Base-by-base conservation (phyloP, 2,797 vertebrate species). In the Acridotheres tristis region DNA sequence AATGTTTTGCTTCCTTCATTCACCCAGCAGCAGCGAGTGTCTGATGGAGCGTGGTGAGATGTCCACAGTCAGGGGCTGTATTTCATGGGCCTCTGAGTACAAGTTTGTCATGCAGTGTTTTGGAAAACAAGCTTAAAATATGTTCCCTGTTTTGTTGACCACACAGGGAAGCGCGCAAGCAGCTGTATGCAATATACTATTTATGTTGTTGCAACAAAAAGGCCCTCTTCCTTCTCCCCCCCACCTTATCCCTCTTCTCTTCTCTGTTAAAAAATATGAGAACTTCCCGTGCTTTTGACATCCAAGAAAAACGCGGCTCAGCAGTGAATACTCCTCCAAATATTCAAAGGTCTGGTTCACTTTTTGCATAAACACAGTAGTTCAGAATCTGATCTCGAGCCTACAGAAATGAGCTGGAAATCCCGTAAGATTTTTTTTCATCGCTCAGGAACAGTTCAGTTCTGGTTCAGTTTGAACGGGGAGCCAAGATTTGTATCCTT, bases 101-200 rank as follows among this genome's bases (percentile, higher is more conserved):
- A n/a, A 66, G 87, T 58, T 95, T 93, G 94, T 94, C 89, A 92
- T 79, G 50, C 93, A 90, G 55, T 80, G 88, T 93, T 96, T 96
- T 94, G 94, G 93, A 96, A 95, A 94, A 93, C 90, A 95, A 92
- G 89, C 94, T 80, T 91, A 72, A 94, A 94, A 92, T 97, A 89
- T 76, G 93, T 96, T 95, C 97, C 95, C 89, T 90, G 90, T 96
- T 94, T 61, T 90, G 45, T 93, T 98, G 97, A 95, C 97, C 97
- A 89, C 96, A 94, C 96, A 95, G 96, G 96, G 96, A 96, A 97
- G 85, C 68, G 7, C 8, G 5, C 68, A 89, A 63, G 89, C 94
- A 93, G 95, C 94, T 94, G 91, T 86, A 54, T 79, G 88, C 88
- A 79, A 19, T 81, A 69, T 87, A 90, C 82, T 95, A 79, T 91